Base-by-base conservation (phyloP, 1,140 invertebrate species). In the Xylocopa sonorina region DNA sequence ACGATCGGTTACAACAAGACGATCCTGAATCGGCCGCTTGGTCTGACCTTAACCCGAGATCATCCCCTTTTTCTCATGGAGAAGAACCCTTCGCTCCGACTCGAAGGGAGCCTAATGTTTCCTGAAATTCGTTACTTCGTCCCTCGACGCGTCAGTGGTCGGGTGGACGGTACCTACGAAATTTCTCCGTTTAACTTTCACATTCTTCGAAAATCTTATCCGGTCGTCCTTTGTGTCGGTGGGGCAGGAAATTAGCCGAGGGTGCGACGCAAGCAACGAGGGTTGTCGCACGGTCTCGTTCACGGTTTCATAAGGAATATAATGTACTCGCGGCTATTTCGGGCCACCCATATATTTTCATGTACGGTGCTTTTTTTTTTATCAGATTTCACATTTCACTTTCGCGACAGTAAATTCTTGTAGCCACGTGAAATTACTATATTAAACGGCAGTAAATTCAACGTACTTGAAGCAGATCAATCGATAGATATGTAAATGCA, bases 11-110 rank as follows among this genome's bases (percentile, higher is more conserved):
- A 76, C 84, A 63, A 63, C 38, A 58, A 81, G 81, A 72, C 74
- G 58, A 71, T 74, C 72, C 66, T 73, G 75, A 78, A 81, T 75
- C 77, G 81, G 73, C 14, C 51, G 81, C 55, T 64, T n/a, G 73
- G 72, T 85, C 78, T 88, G 86, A 88, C 87, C 88, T 89, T 88
- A 88, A 89, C 87, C 86, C 74, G 69, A 58, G 73, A 73, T 82
- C 78, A 57, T 78, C 76, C 73, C 66, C 75, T 86, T 64, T n/a
- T n/a, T n/a, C 29, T 38, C 51, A 10, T 21, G 16, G 41, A 51
- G 43, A 34, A 50, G 18, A n/a, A 53, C 50, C 51, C 46, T 81
- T 71, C 58, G 53, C 29, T 32, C 46, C 67, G 32, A 29, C 46
- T 18, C 50, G 63, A 67, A 63, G 71, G 68, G 78, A 58, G 43